A percentile compares a stretch with the other conserved stretches of the same genome.
These are phyloP conservation scores for Myotis yumanensis DNA, from an alignment of 2,113 vertebrate genomes.

Conservation along the genomic window DNA sequence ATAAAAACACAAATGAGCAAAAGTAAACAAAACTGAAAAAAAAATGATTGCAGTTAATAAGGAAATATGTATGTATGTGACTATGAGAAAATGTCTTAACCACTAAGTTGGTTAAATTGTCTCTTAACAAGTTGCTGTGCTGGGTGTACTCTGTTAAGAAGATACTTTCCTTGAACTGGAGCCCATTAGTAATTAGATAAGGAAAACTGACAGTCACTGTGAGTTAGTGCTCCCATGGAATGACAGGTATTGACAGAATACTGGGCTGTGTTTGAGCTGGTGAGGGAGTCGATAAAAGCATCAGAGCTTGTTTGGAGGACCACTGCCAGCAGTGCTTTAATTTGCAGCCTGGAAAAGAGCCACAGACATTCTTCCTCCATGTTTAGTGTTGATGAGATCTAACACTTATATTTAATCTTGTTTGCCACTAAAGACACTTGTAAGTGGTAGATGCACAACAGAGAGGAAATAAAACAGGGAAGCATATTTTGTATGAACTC, in stretches of 20 bases:
- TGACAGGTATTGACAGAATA: conserved; percentile 84
- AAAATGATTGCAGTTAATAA: neutral
- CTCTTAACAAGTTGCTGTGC: conserved; percentile 55
- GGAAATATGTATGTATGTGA: neutral
- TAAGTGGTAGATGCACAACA: conserved; percentile 44
- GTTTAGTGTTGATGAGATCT: conserved; percentile 81
- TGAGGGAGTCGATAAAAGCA: conserved; percentile 86
- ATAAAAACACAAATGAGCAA: neutral
- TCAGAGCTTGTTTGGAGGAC: conserved; percentile 83
- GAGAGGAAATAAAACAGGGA: conserved; percentile 5
- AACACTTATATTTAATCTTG: conserved; percentile 78
- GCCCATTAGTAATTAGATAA: conserved; percentile 85
- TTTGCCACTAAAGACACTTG: conserved; percentile 78
- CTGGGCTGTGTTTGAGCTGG: conserved; percentile 82
- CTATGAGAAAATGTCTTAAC: neutral
- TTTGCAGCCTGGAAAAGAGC: conserved; percentile 85
- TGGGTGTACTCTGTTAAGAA: conserved; percentile 52
- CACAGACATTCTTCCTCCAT: conserved; percentile 77
- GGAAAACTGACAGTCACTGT: conserved; percentile 80
- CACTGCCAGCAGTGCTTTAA: conserved; percentile 80
- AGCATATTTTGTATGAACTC: neutral
- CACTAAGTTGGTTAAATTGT: neutral
- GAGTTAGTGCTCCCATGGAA: conserved; percentile 84
- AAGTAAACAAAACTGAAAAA: neutral
- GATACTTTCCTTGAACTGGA: conserved; percentile 74